These are phyloP conservation scores for Orchestia grillus DNA, from an alignment of 1,140 invertebrate genomes.

Conservation along the genomic window DNA sequence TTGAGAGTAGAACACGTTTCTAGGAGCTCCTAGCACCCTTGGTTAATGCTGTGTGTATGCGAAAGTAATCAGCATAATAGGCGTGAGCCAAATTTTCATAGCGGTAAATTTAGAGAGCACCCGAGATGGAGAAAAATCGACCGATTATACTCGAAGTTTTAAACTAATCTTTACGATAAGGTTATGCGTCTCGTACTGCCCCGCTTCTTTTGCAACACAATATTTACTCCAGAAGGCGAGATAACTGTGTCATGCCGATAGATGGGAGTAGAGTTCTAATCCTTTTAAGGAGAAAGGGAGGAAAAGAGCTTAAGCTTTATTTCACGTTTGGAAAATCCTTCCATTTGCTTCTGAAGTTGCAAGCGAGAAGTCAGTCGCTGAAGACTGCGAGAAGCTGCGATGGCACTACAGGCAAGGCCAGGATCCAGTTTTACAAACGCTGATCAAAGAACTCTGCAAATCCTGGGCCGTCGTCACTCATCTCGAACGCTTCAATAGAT, in stretches of 20 bases:
- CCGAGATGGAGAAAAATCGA: not conserved
- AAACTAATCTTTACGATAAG: not conserved
- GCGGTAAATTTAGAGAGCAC: not conserved
- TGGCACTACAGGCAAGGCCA: not conserved
- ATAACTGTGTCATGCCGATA: not conserved
- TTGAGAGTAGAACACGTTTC: not conserved
- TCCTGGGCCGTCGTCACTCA: conserved; percentile 19
- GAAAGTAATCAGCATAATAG: not conserved
- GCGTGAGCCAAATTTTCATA: not conserved
- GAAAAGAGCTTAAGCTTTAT: not conserved
- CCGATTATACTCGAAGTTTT: not conserved
- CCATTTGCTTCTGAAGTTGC: not conserved
- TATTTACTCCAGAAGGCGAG: not conserved
- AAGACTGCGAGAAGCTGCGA: not conserved
- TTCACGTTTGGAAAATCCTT: not conserved
- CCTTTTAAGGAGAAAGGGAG: not conserved
- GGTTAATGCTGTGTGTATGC: not conserved
- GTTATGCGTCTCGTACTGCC: not conserved
- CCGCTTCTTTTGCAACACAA: not conserved
- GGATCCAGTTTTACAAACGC: not conserved
- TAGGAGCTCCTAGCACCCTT: not conserved
- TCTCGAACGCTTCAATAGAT: not conserved
- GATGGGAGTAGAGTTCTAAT: not conserved
- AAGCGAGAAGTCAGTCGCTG: not conserved
- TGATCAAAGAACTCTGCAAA: conserved; percentile 34